A percentile compares a stretch with the other conserved stretches of the same genome.
phyloP scores from a whole-genome alignment of 1,140 invertebrate species.

The Drosophila sp. region DNA sequence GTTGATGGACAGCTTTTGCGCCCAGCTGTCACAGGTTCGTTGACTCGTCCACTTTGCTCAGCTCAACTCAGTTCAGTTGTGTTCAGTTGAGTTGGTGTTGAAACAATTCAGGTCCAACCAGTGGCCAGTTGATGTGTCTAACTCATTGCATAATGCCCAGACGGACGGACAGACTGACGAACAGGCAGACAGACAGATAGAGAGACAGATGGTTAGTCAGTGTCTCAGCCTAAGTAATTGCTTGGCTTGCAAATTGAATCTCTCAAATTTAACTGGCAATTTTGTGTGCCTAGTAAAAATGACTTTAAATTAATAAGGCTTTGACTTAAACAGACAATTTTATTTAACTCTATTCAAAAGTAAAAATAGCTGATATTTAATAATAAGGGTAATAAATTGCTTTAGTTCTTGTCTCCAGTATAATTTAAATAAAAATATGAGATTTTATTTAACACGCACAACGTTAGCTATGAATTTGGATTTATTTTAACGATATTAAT shows the following conservation, averaged over 20 bases:
- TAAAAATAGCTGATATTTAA: too few relatives aligned
- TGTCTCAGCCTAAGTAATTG: conserved; percentile 38
- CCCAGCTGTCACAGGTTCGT: conserved; percentile 79
- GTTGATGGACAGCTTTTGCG: conserved; percentile 64
- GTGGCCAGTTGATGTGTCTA: conserved; percentile 57
- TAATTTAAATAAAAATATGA: too few relatives aligned
- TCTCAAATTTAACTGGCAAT: conserved; percentile 62
- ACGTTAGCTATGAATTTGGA: too few relatives aligned
- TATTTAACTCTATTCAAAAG: not conserved
- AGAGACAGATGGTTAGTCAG: conserved; percentile 37
- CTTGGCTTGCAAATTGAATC: conserved; percentile 71
- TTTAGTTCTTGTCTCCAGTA: too few relatives aligned
- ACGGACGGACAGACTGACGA: conserved; percentile 42
- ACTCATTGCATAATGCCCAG: conserved; percentile 66
- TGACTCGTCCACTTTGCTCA: conserved; percentile 48
- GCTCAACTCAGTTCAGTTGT: conserved; percentile 21
- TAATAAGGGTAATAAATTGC: too few relatives aligned
- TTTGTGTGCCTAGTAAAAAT: conserved; percentile 26
- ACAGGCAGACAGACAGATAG: conserved; percentile 2
- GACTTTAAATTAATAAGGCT: not conserved
- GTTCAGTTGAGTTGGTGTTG: conserved; percentile 58
- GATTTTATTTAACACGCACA: too few relatives aligned
- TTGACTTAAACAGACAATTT: not conserved
- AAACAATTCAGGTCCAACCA: conserved; percentile 75
- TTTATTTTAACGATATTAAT: too few relatives aligned